Percentiles rank a stretch among this genome's conserved stretches.
These are phyloP conservation scores for Andrena hattorfiana DNA, from an alignment of 2,888 invertebrate species.

Conservation along the genomic window DNA sequence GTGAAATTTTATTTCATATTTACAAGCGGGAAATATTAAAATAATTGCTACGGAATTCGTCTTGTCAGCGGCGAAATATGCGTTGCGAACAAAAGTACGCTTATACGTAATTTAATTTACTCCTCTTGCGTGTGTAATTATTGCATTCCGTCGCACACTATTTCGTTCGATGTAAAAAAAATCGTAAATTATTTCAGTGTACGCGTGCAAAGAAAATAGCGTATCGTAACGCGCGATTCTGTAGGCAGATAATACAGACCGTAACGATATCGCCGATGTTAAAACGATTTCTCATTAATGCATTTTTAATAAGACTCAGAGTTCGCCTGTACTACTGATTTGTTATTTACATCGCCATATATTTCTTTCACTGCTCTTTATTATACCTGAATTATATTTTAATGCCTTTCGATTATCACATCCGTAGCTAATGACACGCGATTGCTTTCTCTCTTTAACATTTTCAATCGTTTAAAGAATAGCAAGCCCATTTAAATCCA, in stretches of 20 bases:
- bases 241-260: conserved; percentile 6
- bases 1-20: too few relatives aligned
- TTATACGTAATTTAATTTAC: neutral
- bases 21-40: too few relatives aligned
- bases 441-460: neutral
- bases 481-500: too few relatives aligned
- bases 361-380: neutral
- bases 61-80: too few relatives aligned
- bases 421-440: neutral
- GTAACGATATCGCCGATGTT: conserved; percentile 16
- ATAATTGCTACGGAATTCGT: neutral
- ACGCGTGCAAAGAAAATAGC: neutral
- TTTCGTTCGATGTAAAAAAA: neutral
- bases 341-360: neutral
- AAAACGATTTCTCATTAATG: conserved; percentile 3
- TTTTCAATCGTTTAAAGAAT: too few relatives aligned
- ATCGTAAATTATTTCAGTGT: neutral
- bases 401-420: neutral
- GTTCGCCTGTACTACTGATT: neutral
- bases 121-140: neutral
- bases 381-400: neutral
- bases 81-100: neutral
- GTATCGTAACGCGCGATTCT: neutral
- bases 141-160: neutral
- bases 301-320: neutral